Evolutionary conservation across 2,888 invertebrate genomes (phyloP), one percentile per base, ranked within the genome.

Genomic region (Spilosoma lubricipeda): DNA sequence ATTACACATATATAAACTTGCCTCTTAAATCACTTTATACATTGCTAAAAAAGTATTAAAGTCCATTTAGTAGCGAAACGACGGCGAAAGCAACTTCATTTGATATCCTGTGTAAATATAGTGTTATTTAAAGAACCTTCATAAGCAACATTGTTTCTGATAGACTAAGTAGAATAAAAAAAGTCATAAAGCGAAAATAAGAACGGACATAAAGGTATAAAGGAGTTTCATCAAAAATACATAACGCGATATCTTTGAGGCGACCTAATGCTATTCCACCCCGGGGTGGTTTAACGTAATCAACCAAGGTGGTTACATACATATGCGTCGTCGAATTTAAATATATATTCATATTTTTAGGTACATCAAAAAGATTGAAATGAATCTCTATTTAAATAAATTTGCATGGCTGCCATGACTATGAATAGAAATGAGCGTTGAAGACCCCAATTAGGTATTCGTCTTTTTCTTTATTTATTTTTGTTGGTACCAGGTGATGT

Each of bases 281-380:
- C 74, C 67, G 69, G 70, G 75, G 70, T 52, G 42, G 68, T 71
- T 70, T 72, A 52, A 67, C 52, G 52, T 75, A 80, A 82, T 82
- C 79, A 80, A 73, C 72, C 74, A 67, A 78, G 76, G 69, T 75
- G 74, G 80, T 82, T 81, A 79, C 70, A 71, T 59, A 65, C 77
- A 78, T 78, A 81, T 78, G 79, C 77, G 70, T 77, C 77, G 52
- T 80, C 75, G 77, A 84, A 84, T 84, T 84, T 80, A 84, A 84
- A 84, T 84, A 77, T 84, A 77, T 77, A 81, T 81, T 84, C 80
- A 81, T 84, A 81, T 84, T 83, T 83, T 84, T 76, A 75, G 81
- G 75, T 66, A 79, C 80, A 77, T 84, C 84, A 84, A 80, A 84
- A 80, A 80, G 78, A 80, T 81, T 77, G 76, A 78, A 84, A 70